Evolutionary conservation across 2,797 vertebrate species (phyloP).

Genomic region (Pangasius djambal): DNA sequence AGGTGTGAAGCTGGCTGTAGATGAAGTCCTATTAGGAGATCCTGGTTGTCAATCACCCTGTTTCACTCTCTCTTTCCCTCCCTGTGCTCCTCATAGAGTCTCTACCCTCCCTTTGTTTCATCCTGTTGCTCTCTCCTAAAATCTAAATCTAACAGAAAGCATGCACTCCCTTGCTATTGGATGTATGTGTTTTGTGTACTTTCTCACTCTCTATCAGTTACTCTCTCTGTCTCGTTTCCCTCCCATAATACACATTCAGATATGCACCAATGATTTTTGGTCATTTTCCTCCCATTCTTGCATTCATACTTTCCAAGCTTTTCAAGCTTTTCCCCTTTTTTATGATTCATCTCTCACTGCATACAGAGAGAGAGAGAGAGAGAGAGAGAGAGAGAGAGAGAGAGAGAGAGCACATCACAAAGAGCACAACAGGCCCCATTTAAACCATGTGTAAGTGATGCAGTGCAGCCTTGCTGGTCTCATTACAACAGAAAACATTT

Average conservation of each 20-base stretch:
- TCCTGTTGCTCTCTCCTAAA: background rate
- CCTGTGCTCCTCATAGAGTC: background rate
- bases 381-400: background rate
- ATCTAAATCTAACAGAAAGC: constrained; percentile 60
- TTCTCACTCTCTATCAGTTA: constrained; percentile 8
- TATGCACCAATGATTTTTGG: constrained; percentile 47
- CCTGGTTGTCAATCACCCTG: constrained; percentile 35
- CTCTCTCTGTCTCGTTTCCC: constrained; percentile 42
- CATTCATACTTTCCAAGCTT: background rate
- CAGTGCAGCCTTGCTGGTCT: constrained; percentile 16
- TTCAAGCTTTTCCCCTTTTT: background rate
- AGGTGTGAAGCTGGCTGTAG: background rate
- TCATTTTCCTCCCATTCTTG: constrained; percentile 32
- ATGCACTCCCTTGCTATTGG: constrained; percentile 26
- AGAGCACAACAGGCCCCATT: constrained; percentile 27
- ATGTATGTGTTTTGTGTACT: constrained; percentile 25
- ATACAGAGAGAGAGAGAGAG: background rate
- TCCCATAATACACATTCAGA: constrained; percentile 43
- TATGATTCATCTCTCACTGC: constrained; percentile 8
- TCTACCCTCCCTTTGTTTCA: background rate
- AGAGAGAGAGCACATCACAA: constrained; percentile 19
- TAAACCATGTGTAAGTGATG: constrained; percentile 30
- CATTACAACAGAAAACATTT: constrained; percentile 37
- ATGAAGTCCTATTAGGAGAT: background rate
- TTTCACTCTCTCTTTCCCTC: constrained; percentile 11